Percentiles rank a stretch among this genome's conserved stretches.
These are phyloP conservation scores for Megaceryle torquata DNA, from an alignment of 2,113 vertebrate genomes.

Conservation along the genomic window DNA sequence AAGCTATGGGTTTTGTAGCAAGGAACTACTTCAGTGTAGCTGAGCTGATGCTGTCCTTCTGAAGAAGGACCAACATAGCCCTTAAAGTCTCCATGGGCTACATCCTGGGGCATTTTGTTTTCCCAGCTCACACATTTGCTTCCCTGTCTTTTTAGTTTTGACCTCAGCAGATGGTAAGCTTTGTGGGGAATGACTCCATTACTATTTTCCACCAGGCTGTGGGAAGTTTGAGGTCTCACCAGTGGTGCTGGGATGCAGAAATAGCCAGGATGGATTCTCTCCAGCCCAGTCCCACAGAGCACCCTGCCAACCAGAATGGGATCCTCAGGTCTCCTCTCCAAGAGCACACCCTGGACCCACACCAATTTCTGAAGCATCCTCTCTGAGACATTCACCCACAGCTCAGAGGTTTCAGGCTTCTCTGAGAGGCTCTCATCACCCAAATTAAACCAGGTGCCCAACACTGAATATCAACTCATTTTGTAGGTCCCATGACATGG, in stretches of 20 bases:
- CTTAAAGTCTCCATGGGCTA: fast-evolving
- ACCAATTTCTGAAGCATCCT: neutral
- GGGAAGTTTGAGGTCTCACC: neutral
- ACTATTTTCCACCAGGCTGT: neutral
- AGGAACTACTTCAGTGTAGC: fast-evolving
- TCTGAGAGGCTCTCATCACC: neutral
- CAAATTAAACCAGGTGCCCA: neutral
- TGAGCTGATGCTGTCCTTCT: neutral
- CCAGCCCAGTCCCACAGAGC: neutral
- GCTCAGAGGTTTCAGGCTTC: neutral
- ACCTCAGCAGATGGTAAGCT: neutral
- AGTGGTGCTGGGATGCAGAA: neutral
- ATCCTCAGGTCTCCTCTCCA: neutral
- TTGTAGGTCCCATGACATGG: neutral
- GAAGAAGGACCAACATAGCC: neutral
- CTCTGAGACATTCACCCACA: neutral
- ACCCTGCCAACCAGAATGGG: fast-evolving
- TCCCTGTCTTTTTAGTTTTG: neutral
- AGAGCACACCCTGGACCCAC: neutral
- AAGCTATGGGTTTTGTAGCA: neutral
- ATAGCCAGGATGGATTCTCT: neutral
- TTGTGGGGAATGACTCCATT: neutral
- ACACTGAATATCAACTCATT: neutral
- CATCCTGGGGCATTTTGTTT: neutral
- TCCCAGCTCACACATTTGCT: fast-evolving